Conservation (phyloP, 1,140 invertebrate species). For the Bombus superbus region DNA sequence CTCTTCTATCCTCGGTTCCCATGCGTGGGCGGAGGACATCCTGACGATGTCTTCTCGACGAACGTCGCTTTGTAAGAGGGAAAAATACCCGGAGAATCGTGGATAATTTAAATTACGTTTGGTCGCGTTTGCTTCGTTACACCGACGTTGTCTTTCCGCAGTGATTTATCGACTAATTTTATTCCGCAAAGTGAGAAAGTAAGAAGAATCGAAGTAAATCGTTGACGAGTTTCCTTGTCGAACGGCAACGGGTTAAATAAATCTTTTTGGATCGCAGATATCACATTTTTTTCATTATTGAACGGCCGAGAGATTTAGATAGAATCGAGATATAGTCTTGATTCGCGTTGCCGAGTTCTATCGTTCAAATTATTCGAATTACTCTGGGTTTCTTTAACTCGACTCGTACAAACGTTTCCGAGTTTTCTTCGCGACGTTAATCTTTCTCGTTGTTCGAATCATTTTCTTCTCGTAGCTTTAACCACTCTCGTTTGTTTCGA, state of each 20-base stretch:
- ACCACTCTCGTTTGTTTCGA: no score
- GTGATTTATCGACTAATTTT: background rate
- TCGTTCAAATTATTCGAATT: no score
- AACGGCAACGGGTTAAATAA: background rate
- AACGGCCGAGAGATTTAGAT: no score
- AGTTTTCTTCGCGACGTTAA: no score
- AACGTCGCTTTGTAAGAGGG: constrained; percentile 69
- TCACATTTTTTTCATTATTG: no score
- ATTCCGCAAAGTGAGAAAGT: background rate
- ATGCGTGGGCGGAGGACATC: constrained; percentile 29
- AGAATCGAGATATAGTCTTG: no score
- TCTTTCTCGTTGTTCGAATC: constrained; percentile 2
- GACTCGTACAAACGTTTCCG: no score
- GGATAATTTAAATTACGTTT: constrained; percentile 81
- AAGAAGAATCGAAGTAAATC: no score
- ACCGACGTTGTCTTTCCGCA: constrained; percentile 18
- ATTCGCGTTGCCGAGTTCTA: no score
- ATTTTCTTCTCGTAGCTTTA: background rate
- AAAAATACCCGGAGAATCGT: constrained; percentile 64
- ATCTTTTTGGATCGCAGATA: background rate
- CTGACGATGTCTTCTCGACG: constrained; percentile 28
- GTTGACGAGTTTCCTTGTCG: background rate
- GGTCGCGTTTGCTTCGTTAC: constrained; percentile 74
- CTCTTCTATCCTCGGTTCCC: constrained; percentile 29
- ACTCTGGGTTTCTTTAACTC: no score